Evolutionary conservation across 1,140 invertebrate species (phyloP).

Genomic region (Drosophila truncata): DNA sequence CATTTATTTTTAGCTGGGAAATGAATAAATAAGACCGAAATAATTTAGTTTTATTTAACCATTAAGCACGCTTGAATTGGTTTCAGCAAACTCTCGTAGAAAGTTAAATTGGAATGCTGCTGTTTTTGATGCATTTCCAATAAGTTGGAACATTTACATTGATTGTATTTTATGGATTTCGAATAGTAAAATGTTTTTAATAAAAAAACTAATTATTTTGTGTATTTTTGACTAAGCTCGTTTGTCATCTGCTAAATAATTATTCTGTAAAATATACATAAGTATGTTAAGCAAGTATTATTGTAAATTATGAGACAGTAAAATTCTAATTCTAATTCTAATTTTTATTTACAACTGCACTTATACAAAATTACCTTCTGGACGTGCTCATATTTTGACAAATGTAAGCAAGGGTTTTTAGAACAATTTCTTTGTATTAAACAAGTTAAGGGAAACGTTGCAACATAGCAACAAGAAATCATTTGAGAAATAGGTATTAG

Average conservation of each 20-base stretch:
- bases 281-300: neutral
- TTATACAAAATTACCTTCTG: neutral
- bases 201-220: neutral
- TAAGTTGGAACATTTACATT: neutral
- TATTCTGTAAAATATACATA: neutral
- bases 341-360: neutral
- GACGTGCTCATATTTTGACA: neutral
- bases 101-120: neutral
- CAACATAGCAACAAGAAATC: neutral
- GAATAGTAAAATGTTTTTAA: neutral
- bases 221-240: too few species aligned
- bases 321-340: neutral
- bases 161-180: neutral
- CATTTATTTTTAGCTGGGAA: constrained; percentile 12
- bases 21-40: neutral
- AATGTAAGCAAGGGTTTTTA: too few species aligned
- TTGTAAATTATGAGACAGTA: neutral
- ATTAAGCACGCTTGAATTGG: neutral
- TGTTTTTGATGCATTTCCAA: neutral
- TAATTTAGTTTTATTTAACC: neutral
- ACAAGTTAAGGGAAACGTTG: neutral
- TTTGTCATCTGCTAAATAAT: neutral
- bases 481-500: neutral
- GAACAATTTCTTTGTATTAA: neutral
- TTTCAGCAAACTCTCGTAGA: neutral